Evolutionary conservation across 2,888 invertebrate genomes (phyloP), one percentile per base, ranked within the genome.

Genomic region (Drosophila vallismaia): DNA sequence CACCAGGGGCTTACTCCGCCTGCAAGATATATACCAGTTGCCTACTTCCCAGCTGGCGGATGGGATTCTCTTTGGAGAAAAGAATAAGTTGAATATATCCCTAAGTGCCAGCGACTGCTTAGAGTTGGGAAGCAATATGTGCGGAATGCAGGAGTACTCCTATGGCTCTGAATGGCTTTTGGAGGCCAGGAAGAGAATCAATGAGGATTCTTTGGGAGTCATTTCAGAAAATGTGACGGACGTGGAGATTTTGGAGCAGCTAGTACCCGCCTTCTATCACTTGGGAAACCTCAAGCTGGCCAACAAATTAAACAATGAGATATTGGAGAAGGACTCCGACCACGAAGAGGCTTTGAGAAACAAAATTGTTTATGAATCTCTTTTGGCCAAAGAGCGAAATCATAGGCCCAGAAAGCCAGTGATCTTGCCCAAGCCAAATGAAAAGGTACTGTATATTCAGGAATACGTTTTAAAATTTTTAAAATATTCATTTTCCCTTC

Each of bases 1-100:
- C 7, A 97, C 97, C 3, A 95, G 95, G 29, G 98, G 98, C 1
- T 93, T 99, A 48, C 95, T 96, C 64, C 93, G 98, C 42, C 93
- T 99, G 4, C 98, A 99, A 91, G 95, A 96, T 78, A 98, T 97
- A 0, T 98, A 98, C 91, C 94, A 95, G 63, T 92, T 98, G 40
- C 94, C 97, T 59, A 96, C 97, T 0, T 93, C 94, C 0, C 95
- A 96, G 26, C 93, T 99, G 75, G 96, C 96, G 4, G 92, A 94
- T 50, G 98, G 98, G 3, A 93, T 97, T 40, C 95, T 95, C 76
- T 96, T 93, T 94, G 12, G 93, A 94, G 81, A 95, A 95, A 87
- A 95, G 94, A 14, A 62, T 1, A 44, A 28, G 7, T 5, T 62
- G 14, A 75, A 76, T 46, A 33, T 52, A 3, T 55, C 62, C 0